A percentile compares a stretch with the other conserved stretches of the same genome.
These are phyloP conservation scores for Heptranchias perlo DNA, from an alignment of 2,113 vertebrate genomes.

Conservation along the genomic window DNA sequence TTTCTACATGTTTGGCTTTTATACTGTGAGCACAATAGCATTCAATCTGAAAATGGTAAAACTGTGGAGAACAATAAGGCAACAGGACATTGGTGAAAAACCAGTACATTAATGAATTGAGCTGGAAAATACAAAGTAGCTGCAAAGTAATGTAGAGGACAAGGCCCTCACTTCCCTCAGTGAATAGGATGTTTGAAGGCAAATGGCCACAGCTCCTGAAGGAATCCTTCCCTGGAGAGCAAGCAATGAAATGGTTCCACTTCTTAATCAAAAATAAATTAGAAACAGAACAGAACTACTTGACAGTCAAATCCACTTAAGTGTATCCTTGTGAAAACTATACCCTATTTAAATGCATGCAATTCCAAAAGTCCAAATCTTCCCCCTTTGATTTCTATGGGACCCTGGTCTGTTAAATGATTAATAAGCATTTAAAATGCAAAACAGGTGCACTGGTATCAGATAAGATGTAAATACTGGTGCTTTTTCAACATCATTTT, in stretches of 20 bases:
- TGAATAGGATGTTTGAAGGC: background rate
- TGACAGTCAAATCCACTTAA: constrained; percentile 1
- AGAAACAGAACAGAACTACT: background rate
- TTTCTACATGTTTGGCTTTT: too few species aligned
- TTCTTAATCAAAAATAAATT: constrained; percentile 11
- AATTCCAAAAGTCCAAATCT: background rate
- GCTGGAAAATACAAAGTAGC: background rate
- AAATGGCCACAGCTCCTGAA: background rate
- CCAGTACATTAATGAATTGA: background rate
- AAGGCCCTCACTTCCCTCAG: background rate
- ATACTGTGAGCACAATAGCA: too few species aligned
- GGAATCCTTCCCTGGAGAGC: background rate
- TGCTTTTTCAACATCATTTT: background rate
- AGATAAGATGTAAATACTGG: background rate
- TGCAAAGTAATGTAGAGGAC: background rate
- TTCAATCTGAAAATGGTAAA: background rate
- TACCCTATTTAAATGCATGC: background rate
- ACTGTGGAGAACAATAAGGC: background rate
- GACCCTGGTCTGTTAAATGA: background rate
- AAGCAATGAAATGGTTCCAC: background rate
- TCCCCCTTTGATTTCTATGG: background rate
- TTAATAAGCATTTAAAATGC: background rate
- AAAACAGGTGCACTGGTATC: background rate
- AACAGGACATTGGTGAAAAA: background rate
- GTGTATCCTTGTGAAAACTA: background rate